Evolutionary conservation across 2,888 invertebrate genomes (phyloP).

Genomic region (Craniophora ligustri): DNA sequence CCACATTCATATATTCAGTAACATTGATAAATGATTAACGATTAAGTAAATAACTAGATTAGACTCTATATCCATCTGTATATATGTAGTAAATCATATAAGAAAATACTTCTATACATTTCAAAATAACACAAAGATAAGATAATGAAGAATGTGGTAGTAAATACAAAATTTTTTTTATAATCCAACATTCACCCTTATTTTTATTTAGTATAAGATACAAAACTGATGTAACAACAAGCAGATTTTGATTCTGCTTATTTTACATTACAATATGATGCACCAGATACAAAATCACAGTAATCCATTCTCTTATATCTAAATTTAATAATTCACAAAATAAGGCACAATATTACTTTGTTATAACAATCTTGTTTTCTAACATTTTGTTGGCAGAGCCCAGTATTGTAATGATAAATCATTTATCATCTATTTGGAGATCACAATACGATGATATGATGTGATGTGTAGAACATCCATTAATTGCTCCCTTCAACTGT

Average conservation of each 20-base stretch:
- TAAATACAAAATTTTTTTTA: not conserved
- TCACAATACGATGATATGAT: no score
- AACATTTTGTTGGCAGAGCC: not conserved
- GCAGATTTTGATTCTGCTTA: no score
- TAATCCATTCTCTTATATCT: not conserved
- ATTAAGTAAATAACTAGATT: no score
- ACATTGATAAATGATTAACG: no score
- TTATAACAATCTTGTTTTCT: conserved; percentile 12
- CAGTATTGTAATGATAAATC: not conserved
- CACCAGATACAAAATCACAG: conserved; percentile 4
- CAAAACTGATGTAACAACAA: no score
- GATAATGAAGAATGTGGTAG: not conserved
- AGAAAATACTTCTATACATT: no score
- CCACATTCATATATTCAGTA: not conserved
- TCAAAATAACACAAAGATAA: not conserved
- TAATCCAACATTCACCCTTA: no score
- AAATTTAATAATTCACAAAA: conserved; percentile 9
- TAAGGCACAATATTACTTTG: conserved; percentile 41
- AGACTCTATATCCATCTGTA: no score
- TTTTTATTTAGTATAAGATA: no score
- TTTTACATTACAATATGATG: no score
- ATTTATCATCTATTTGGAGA: not conserved
- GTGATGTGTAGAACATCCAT: no score
- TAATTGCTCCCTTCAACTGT: not conserved
- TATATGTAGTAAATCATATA: no score